phyloP scores from a whole-genome alignment of 2,113 vertebrate genomes.

The Myiozetetes cayanensis region DNA sequence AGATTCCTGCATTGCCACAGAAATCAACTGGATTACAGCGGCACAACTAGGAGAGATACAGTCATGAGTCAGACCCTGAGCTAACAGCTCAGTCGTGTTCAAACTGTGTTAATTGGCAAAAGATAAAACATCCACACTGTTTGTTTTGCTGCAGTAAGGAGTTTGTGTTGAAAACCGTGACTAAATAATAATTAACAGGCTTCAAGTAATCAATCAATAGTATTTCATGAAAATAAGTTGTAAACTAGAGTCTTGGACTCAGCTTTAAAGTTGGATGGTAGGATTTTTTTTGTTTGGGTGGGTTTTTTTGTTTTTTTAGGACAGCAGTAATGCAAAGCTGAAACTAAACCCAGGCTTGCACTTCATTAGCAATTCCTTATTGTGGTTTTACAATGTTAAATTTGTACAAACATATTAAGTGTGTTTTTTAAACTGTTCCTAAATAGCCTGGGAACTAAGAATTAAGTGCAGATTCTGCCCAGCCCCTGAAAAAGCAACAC shows the following conservation, averaged over 20 bases:
- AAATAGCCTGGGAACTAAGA: constrained; percentile 75
- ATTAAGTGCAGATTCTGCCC: constrained; percentile 70
- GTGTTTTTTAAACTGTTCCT: constrained; percentile 72
- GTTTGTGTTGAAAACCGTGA: constrained; percentile 46
- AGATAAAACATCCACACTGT: constrained; percentile 49
- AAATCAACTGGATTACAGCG: not conserved
- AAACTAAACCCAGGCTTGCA: constrained; percentile 42
- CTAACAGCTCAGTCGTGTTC: constrained; percentile 12
- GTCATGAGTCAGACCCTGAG: not conserved
- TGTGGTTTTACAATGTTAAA: constrained; percentile 67
- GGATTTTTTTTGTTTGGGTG: not conserved
- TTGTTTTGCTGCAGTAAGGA: constrained; percentile 55
- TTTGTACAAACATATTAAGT: constrained; percentile 74
- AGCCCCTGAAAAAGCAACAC: constrained; percentile 65
- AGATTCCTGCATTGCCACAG: not conserved
- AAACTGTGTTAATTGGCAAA: constrained; percentile 55
- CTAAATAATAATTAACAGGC: constrained; percentile 55
- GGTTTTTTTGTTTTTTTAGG: constrained; percentile 11
- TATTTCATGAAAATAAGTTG: constrained; percentile 35
- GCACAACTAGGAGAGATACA: not conserved
- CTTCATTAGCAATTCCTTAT: constrained; percentile 65
- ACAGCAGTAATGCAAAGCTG: constrained; percentile 26
- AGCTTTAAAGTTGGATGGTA: constrained; percentile 6
- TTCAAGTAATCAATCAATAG: constrained; percentile 51
- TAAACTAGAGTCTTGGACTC: constrained; percentile 14